These are phyloP conservation scores for Spilogale gracilis DNA, from an alignment of 2,113 vertebrate species.

Conservation along the genomic window DNA sequence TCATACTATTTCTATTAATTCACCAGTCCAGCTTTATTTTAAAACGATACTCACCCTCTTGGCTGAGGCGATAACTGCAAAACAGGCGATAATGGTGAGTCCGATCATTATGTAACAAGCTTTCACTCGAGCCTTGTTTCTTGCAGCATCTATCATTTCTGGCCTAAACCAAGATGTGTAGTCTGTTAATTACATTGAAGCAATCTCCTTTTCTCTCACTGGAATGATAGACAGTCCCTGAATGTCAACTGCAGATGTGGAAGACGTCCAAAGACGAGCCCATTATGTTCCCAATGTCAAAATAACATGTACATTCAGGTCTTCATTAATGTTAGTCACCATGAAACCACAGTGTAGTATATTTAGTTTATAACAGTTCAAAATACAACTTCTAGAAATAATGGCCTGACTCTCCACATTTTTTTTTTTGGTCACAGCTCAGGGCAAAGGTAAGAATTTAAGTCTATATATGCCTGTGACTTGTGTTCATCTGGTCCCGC, in stretches of 20 bases:
- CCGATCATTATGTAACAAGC: constrained; percentile 91
- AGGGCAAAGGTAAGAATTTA: not conserved
- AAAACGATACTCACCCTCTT: constrained; percentile 85
- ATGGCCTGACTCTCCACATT: not conserved
- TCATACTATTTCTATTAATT: constrained; percentile 27
- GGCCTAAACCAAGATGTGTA: constrained; percentile 82
- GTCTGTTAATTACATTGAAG: constrained; percentile 35
- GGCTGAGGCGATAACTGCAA: constrained; percentile 88
- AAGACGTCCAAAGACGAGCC: not conserved
- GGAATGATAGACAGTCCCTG: not conserved
- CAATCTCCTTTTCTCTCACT: not conserved
- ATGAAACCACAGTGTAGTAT: not conserved
- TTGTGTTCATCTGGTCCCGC: not conserved
- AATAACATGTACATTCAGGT: not conserved
- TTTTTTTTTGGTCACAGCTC: not conserved
- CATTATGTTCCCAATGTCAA: constrained; percentile 26
- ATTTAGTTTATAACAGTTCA: not conserved
- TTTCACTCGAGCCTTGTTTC: constrained; percentile 90
- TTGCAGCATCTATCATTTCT: constrained; percentile 88
- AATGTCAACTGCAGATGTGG: not conserved
- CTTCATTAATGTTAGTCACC: not conserved
- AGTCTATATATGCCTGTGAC: not conserved
- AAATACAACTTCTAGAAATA: not conserved
- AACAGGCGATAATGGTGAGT: constrained; percentile 88
- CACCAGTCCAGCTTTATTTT: not conserved